Percentiles rank a stretch among this genome's conserved stretches.
Conservation (phyloP, 1,140 invertebrate species). For the Ruditapes philippinarum region DNA sequence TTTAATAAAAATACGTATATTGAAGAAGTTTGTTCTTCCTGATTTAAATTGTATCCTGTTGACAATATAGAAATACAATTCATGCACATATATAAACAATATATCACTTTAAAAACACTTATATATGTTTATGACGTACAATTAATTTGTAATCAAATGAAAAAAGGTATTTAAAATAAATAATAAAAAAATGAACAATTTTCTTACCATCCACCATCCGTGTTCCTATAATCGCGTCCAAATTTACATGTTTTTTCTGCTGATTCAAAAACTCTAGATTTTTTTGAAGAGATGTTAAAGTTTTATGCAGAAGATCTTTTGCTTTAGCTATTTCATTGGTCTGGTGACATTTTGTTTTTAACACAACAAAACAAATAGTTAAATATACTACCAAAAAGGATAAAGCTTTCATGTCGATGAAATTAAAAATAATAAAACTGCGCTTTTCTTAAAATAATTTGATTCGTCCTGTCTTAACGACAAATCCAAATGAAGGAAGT, state of each 20-base stretch:
- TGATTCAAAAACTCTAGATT: slow-evolving; percentile 37
- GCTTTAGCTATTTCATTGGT: neutral
- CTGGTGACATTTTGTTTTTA: neutral
- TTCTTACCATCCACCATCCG: slow-evolving; percentile 51
- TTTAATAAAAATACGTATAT: too few species aligned
- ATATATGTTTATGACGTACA: too few species aligned
- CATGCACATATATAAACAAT: too few species aligned
- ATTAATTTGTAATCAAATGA: too few species aligned
- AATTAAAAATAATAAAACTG: neutral
- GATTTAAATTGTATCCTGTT: too few species aligned
- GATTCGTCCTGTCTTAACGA: neutral
- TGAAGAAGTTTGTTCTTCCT: too few species aligned
- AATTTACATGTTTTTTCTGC: slow-evolving; percentile 41
- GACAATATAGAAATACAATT: too few species aligned
- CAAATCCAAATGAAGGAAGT: neutral
- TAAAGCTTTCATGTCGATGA: neutral
- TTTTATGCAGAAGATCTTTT: neutral
- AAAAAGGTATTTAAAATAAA: too few species aligned
- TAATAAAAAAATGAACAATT: slow-evolving; percentile 6
- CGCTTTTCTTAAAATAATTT: neutral
- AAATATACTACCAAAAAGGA: neutral
- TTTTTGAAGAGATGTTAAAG: neutral
- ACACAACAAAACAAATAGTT: neutral
- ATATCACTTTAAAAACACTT: too few species aligned
- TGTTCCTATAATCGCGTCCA: slow-evolving; percentile 56